Conservation (phyloP, 1,140 invertebrate species). For the Saccostrea cuccullata region DNA sequence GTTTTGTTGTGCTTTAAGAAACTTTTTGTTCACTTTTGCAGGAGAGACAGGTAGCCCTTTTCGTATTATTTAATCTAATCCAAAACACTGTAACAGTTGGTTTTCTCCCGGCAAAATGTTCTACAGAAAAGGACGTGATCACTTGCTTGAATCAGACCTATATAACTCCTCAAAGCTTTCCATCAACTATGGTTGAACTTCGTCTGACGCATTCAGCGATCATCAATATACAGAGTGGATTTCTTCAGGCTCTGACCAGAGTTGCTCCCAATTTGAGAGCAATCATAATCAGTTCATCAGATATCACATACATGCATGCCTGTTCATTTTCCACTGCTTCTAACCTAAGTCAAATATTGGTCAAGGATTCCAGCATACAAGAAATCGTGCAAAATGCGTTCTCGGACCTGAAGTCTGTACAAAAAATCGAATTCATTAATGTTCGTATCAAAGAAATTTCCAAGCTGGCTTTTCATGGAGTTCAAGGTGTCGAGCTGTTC, state of each 20-base stretch:
- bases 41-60: not conserved
- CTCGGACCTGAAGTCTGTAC: not conserved
- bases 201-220: not conserved
- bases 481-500: not conserved
- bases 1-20: not conserved
- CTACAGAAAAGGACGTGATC: not conserved
- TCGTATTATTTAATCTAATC: not conserved
- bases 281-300: not conserved
- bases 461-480: not conserved
- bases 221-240: not conserved
- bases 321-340: constrained; percentile 1
- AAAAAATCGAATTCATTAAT: constrained; percentile 10
- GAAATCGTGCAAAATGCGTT: not conserved
- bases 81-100: not conserved
- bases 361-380: not conserved
- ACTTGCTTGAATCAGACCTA: not conserved
- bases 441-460: constrained; percentile 1
- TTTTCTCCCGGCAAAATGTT: constrained; percentile 11
- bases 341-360: not conserved
- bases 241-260: not conserved
- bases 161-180: not conserved
- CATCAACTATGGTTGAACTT: not conserved
- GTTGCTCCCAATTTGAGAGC: not conserved
- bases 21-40: not conserved
- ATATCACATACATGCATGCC: not conserved